phyloP scores from a whole-genome alignment of 2,113 vertebrate genomes.

The Gobio gobio region DNA sequence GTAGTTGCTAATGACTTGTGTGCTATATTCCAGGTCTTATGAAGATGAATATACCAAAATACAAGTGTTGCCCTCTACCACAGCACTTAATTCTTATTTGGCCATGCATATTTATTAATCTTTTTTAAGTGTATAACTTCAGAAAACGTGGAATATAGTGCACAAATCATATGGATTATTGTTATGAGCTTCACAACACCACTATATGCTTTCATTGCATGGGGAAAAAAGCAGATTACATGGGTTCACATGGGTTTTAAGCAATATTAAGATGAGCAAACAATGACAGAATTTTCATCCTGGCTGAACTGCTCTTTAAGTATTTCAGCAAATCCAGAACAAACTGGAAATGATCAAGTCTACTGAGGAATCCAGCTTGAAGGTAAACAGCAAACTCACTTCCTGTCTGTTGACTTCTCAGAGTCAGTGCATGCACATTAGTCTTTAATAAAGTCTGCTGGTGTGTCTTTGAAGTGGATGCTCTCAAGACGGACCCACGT shows the following conservation, averaged over 20 bases:
- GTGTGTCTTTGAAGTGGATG: conserved; percentile 44
- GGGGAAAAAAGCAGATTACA: neutral
- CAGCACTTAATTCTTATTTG: neutral
- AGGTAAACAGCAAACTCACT: conserved; percentile 39
- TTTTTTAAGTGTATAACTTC: neutral
- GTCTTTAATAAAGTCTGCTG: conserved; percentile 47
- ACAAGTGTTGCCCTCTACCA: neutral
- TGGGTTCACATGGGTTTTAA: neutral
- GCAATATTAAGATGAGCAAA: neutral
- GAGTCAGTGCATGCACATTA: conserved; percentile 33
- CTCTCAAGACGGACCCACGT: conserved; percentile 36
- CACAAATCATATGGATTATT: neutral
- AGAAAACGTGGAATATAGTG: neutral
- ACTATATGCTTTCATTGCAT: neutral
- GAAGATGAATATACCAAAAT: neutral
- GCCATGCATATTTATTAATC: neutral
- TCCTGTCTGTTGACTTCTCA: conserved; percentile 26
- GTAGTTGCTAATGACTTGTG: neutral
- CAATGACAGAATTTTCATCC: neutral
- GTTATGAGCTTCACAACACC: neutral
- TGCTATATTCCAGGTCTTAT: neutral
- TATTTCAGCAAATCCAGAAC: conserved; percentile 12
- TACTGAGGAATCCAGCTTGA: conserved; percentile 2
- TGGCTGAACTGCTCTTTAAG: neutral
- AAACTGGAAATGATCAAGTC: conserved; percentile 20